phyloP scores from a whole-genome alignment of 2,888 invertebrate species.

The Melanargia galathea region DNA sequence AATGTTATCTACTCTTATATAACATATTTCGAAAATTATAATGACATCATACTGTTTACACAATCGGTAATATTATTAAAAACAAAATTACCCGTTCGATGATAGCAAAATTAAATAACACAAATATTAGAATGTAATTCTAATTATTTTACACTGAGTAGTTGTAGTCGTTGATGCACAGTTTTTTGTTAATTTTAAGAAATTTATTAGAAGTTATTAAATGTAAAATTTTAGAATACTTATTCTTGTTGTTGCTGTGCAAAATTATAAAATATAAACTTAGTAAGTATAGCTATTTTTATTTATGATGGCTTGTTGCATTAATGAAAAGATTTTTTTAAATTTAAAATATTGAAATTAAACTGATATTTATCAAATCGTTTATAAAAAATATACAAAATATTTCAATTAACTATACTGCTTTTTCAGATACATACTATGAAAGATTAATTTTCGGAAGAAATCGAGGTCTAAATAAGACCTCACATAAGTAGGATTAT shows the following conservation, averaged over 20 bases:
- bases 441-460: background rate
- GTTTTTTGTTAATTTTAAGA: constrained; percentile 62
- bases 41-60: constrained; percentile 33
- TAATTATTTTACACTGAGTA: constrained; percentile 68
- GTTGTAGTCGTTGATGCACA: constrained; percentile 77
- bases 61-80: constrained; percentile 29
- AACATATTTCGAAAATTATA: constrained; percentile 24
- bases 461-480: background rate
- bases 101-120: constrained; percentile 26
- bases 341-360: background rate
- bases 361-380: constrained; percentile 17
- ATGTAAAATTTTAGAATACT: constrained; percentile 50
- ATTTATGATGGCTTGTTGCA: constrained; percentile 8
- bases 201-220: constrained; percentile 54
- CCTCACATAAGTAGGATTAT: background rate
- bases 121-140: constrained; percentile 49
- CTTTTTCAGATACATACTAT: constrained; percentile 9
- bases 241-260: constrained; percentile 29
- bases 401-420: background rate
- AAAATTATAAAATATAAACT: constrained; percentile 19
- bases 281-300: constrained; percentile 15
- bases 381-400: constrained; percentile 6
- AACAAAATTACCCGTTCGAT: constrained; percentile 27
- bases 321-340: constrained; percentile 4
- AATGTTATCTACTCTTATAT: constrained; percentile 26